These are phyloP conservation scores for Pocillopora verrucosa DNA, from an alignment of 64 coral and sea anemone genomes.

Conservation along the genomic window DNA sequence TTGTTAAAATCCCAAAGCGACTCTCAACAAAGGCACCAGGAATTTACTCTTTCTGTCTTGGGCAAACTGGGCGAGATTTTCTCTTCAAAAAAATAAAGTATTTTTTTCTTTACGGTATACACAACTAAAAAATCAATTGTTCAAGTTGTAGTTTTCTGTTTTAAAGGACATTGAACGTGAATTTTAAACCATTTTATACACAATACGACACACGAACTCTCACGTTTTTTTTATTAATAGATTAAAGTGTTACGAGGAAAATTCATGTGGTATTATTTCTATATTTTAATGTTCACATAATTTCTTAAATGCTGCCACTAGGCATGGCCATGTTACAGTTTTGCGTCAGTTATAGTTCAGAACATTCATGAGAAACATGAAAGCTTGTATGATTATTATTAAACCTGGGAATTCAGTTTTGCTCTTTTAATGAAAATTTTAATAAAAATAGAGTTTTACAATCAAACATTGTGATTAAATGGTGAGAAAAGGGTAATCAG, in stretches of 20 bases:
- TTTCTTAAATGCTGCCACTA: conserved; percentile 31
- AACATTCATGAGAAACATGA: no score
- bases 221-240: not conserved
- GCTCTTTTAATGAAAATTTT: conserved; percentile 9
- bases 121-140: conserved; percentile 27
- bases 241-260: no score
- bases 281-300: no score
- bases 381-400: conserved; percentile 32
- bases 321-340: conserved; percentile 56
- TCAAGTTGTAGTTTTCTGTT: conserved; percentile 26
- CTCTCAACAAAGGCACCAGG: no score
- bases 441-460: conserved; percentile 32
- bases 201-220: not conserved
- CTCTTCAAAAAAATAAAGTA: conserved; percentile 4
- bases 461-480: conserved; percentile 9
- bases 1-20: no score
- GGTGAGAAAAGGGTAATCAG: not conserved
- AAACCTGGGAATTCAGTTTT: no score
- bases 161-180: not conserved
- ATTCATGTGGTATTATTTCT: not conserved
- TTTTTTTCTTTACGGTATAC: conserved; percentile 14
- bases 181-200: not conserved
- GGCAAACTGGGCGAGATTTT: no score
- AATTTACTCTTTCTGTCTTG: no score
- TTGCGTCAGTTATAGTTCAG: no score